Evolutionary conservation across 2,797 vertebrate genomes (phyloP).

Genomic region (Aldrovandia affinis): DNA sequence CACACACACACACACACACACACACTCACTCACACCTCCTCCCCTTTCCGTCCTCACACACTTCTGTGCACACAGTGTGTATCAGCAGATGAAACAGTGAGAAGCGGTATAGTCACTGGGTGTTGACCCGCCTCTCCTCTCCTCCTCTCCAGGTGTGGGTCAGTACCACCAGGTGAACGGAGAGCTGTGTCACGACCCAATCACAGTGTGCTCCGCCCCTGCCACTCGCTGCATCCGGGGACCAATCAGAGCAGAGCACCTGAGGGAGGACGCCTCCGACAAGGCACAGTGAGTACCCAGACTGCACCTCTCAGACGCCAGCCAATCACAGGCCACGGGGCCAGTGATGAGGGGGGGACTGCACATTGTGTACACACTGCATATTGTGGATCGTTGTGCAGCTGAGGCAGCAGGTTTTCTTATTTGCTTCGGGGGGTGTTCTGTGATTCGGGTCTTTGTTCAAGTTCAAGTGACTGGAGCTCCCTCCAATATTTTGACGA

Average conservation of each 20-base stretch:
- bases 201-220: constrained; percentile 20
- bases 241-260: constrained; percentile 51
- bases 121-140: background rate
- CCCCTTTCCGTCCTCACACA: background rate
- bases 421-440: background rate
- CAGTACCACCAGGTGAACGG: constrained; percentile 32
- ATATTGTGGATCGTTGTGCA: background rate
- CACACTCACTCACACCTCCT: background rate
- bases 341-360: background rate
- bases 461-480: constrained; percentile 15
- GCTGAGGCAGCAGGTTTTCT: background rate
- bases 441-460: too few relatives aligned
- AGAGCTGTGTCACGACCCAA: constrained; percentile 29
- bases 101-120: background rate
- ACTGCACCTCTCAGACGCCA: background rate
- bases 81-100: too few relatives aligned
- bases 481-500: constrained; percentile 23
- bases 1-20: constrained; percentile 15
- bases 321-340: background rate
- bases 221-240: constrained; percentile 33
- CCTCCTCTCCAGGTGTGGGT: constrained; percentile 35
- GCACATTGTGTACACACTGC: background rate
- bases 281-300: constrained; percentile 56
- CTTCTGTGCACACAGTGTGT: too few relatives aligned
- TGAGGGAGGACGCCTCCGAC: constrained; percentile 37